Conservation (phyloP, 2,888 invertebrate species). For the Cataglyphis cursor region DNA sequence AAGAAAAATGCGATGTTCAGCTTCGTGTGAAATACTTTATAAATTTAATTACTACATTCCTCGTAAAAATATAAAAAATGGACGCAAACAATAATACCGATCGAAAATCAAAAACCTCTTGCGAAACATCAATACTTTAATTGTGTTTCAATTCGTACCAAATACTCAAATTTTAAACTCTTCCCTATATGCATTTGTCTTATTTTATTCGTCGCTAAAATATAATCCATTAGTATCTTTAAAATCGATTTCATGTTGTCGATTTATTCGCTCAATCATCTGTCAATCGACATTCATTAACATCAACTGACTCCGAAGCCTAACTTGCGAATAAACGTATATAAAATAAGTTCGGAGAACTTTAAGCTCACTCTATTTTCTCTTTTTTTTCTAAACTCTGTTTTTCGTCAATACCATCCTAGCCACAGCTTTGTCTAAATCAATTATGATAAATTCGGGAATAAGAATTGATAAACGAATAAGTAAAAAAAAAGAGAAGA, state of each 20-base stretch:
- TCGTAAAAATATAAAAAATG: slow-evolving; percentile 46
- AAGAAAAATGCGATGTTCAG: slow-evolving; percentile 18
- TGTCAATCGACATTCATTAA: background rate
- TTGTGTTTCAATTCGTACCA: background rate
- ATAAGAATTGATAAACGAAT: slow-evolving; percentile 3
- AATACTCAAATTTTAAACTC: background rate
- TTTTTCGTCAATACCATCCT: background rate
- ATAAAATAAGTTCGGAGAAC: background rate
- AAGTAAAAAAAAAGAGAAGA: background rate
- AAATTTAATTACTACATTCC: slow-evolving; percentile 25
- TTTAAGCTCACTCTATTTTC: background rate
- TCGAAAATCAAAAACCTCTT: slow-evolving; percentile 14
- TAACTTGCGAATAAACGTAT: slow-evolving; percentile 12
- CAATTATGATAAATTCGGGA: background rate
- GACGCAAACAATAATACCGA: slow-evolving; percentile 16
- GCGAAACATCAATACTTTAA: background rate
- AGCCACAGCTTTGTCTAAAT: slow-evolving; percentile 6
- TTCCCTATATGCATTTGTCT: background rate
- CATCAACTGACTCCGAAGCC: background rate
- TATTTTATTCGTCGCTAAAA: background rate
- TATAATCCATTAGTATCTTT: slow-evolving; percentile 1
- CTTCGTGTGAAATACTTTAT: slow-evolving; percentile 13
- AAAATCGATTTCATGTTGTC: background rate
- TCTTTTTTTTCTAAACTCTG: background rate
- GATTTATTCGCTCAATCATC: background rate